Conservation (phyloP, 1,140 invertebrate species). For the Macrobrachium rosenbergii region DNA sequence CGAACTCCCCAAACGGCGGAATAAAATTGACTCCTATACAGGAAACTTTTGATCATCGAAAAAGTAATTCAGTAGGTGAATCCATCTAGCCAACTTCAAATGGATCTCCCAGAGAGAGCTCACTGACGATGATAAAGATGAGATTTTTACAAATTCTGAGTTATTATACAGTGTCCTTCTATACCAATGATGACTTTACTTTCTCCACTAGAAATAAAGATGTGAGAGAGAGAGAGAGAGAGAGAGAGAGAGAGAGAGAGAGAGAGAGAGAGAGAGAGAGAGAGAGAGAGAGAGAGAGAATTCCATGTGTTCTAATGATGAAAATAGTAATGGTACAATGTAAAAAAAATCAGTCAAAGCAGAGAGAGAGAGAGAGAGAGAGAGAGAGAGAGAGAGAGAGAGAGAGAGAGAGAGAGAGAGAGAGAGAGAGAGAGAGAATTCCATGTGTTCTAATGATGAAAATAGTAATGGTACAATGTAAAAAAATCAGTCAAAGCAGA, state of each 20-base stretch:
- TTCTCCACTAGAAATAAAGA: too few relatives aligned
- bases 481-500: background rate
- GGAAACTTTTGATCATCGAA: too few relatives aligned
- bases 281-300: background rate
- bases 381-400: background rate
- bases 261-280: background rate
- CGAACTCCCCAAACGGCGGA: too few relatives aligned
- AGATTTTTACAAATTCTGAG: too few relatives aligned
- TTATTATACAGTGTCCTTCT: too few relatives aligned
- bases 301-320: background rate
- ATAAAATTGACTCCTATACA: too few relatives aligned
- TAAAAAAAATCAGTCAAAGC: background rate
- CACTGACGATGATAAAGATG: too few relatives aligned
- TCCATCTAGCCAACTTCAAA: too few relatives aligned
- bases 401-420: background rate
- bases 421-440: background rate
- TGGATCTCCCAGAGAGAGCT: too few relatives aligned
- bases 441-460: background rate
- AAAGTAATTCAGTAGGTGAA: too few relatives aligned
- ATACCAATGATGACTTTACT: too few relatives aligned
- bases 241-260: background rate
- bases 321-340: background rate
- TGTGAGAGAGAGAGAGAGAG: background rate
- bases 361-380: background rate
- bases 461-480: background rate